Evolutionary conservation across 1,140 invertebrate genomes (phyloP).

Genomic region (Bombus terrestris): DNA sequence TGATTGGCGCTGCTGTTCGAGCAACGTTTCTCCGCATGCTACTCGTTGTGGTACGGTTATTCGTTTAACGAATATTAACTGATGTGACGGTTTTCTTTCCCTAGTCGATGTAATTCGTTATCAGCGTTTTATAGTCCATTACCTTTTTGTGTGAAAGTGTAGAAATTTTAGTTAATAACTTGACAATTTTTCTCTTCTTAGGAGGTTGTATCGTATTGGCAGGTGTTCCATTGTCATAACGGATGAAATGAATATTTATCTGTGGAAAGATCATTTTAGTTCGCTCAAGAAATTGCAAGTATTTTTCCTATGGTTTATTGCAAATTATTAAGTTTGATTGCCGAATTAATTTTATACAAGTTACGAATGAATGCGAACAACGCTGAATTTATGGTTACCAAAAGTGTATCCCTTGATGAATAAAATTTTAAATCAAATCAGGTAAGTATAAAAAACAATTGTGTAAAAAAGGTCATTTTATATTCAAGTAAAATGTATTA

Average conservation of each 20-base stretch:
- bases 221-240: conserved; percentile 53
- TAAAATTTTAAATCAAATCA: conserved; percentile 8
- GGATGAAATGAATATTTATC: conserved; percentile 54
- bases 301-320: neutral
- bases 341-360: neutral
- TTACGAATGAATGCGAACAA: neutral
- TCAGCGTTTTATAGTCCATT: neutral
- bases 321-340: conserved; percentile 13
- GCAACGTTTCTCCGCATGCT: conserved; percentile 31
- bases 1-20: conserved; percentile 41
- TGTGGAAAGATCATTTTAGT: conserved; percentile 42
- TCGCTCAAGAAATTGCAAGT: conserved; percentile 1
- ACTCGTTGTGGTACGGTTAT: conserved; percentile 3
- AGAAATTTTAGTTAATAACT: neutral
- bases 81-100: conserved; percentile 17
- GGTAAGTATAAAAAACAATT: conserved; percentile 11
- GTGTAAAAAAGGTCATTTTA: neutral
- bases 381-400: neutral
- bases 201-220: conserved; percentile 34
- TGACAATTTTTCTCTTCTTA: neutral
- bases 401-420: neutral
- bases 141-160: neutral
- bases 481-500: neutral
- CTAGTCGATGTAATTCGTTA: neutral
- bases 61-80: conserved; percentile 39